phyloP scores from a whole-genome alignment of 2,113 vertebrate genomes.

The Spermophilus dauricus region DNA sequence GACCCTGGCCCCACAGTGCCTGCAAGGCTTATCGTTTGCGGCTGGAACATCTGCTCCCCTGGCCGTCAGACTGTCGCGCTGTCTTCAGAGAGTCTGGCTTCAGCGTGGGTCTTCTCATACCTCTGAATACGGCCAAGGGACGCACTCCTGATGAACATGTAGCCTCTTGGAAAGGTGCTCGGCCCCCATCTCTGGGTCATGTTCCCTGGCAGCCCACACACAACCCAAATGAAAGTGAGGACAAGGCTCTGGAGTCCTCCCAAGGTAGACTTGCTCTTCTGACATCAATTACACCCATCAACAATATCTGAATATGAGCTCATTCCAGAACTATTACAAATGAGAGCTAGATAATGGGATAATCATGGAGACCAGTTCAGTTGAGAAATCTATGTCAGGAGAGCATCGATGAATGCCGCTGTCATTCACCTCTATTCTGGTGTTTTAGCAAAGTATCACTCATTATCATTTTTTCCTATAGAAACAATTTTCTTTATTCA shows the following conservation, averaged over 20 bases:
- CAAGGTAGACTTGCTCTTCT: constrained; percentile 2
- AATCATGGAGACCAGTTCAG: constrained; percentile 53
- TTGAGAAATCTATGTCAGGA: background rate
- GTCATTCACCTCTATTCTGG: background rate
- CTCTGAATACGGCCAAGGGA: background rate
- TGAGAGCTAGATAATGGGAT: constrained; percentile 38
- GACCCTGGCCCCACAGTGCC: too few relatives aligned
- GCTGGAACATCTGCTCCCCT: constrained; percentile 26
- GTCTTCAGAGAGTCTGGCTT: background rate
- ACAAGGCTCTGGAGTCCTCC: constrained; percentile 26
- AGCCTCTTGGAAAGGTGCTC: constrained; percentile 34
- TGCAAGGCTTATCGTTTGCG: background rate
- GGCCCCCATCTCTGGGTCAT: constrained; percentile 37
- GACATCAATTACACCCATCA: constrained; percentile 31
- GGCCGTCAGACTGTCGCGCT: constrained; percentile 28
- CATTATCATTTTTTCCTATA: constrained; percentile 49
- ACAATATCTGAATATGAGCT: constrained; percentile 27
- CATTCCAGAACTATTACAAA: constrained; percentile 58
- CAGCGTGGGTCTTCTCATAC: constrained; percentile 25
- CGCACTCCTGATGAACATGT: constrained; percentile 60
- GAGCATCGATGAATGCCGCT: background rate
- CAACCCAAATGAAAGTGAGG: constrained; percentile 35
- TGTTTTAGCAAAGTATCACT: constrained; percentile 50
- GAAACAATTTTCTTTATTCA: constrained; percentile 69
- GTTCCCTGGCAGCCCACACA: constrained; percentile 37